Evolutionary conservation across 1,140 invertebrate species (phyloP).

Genomic region (Meteorus sp.): DNA sequence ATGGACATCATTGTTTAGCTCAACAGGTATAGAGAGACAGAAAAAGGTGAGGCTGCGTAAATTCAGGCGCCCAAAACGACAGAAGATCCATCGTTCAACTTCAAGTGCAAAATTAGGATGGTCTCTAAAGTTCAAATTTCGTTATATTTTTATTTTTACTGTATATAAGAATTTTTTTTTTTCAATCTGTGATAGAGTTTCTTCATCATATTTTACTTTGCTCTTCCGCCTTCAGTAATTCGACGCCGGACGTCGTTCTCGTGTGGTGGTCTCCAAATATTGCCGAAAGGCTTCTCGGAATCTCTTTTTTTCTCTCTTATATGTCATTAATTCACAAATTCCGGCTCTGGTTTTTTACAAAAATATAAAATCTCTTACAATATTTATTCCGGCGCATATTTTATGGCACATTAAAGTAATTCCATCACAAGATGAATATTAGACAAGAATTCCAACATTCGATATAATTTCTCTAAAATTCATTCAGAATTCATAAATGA

Average conservation of each 20-base stretch:
- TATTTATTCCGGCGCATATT: too few species aligned
- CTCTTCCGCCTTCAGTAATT: constrained; percentile 19
- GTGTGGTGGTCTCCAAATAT: neutral
- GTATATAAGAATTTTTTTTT: neutral
- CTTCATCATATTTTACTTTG: neutral
- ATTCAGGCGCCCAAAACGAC: neutral
- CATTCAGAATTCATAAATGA: too few species aligned
- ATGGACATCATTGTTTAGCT: constrained; percentile 35
- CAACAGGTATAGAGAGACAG: too few species aligned
- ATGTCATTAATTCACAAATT: constrained; percentile 27
- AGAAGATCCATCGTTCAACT: neutral
- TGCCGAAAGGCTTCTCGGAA: constrained; percentile 23
- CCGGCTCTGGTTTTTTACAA: neutral
- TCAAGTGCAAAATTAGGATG: neutral
- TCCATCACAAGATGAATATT: too few species aligned
- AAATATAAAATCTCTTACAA: neutral
- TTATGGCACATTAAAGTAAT: too few species aligned
- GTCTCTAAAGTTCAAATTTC: constrained; percentile 9
- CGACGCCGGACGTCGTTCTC: constrained; percentile 14
- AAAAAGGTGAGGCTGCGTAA: too few species aligned
- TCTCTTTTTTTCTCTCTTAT: too few species aligned
- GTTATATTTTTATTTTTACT: constrained; percentile 5
- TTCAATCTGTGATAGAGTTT: neutral
- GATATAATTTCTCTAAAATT: too few species aligned
- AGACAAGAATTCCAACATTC: too few species aligned